Conservation (phyloP, 64 coral and sea anemone species). For the Montipora cactus region DNA sequence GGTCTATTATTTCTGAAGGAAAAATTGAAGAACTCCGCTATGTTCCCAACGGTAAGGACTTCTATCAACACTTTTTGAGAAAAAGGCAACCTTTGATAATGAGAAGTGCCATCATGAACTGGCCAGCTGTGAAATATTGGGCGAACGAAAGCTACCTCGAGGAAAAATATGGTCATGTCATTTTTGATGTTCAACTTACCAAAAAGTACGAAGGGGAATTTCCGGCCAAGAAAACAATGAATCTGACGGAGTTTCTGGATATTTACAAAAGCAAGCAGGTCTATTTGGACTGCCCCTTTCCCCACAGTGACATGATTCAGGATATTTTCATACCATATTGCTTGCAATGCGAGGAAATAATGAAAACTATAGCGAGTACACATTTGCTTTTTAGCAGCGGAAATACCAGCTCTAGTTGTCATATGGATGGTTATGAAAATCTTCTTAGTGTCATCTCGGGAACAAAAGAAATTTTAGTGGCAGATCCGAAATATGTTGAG, state of each 20-base stretch:
- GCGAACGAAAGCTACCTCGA: constrained; percentile 88
- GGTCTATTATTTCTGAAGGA: constrained; percentile 66
- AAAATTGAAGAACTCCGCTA: constrained; percentile 90
- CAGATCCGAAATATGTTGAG: constrained; percentile 67
- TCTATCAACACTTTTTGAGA: constrained; percentile 92
- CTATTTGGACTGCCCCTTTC: constrained; percentile 97
- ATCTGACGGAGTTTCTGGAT: constrained; percentile 81
- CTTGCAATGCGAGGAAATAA: constrained; percentile 89
- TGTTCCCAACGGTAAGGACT: constrained; percentile 95
- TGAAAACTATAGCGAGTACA: constrained; percentile 74
- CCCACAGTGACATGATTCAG: constrained; percentile 84
- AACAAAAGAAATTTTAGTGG: constrained; percentile 88
- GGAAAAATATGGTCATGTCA: constrained; percentile 90
- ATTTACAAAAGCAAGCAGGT: constrained; percentile 93
- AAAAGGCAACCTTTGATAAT: constrained; percentile 86
- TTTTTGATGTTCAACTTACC: constrained; percentile 96
- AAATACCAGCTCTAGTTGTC: constrained; percentile 91
- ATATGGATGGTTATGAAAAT: constrained; percentile 98
- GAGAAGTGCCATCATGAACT: constrained; percentile 81
- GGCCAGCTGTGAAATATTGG: constrained; percentile 96
- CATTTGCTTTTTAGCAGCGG: constrained; percentile 96
- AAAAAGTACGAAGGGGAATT: constrained; percentile 93
- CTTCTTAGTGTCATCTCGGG: constrained; percentile 86
- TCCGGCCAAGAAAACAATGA: constrained; percentile 96
- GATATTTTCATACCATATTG: constrained; percentile 95